Evolutionary conservation across 2,797 vertebrate genomes (phyloP), one percentile per base, ranked within the genome.

Genomic region (Sternotherus odoratus): DNA sequence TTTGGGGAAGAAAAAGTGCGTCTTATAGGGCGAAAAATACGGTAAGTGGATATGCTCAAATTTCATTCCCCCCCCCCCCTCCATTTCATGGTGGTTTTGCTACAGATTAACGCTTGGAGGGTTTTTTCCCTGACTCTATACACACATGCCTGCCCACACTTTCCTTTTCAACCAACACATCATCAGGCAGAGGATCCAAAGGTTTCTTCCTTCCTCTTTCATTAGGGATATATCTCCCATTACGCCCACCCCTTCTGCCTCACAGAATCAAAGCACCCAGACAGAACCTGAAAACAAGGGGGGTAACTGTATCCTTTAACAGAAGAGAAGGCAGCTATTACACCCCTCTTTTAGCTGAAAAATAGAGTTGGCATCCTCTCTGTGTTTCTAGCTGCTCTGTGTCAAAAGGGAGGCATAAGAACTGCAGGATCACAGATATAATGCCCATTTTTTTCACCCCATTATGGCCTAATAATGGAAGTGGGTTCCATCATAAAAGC

Each of bases 101-200:
- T 33, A 48, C 5, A 90, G 53, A 88, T 56, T 54, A 88, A 83
- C 54, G 17, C 43, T 4, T 69, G 63, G 51, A 66, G 56, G 13
- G 12, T 5, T 43, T 23, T 28, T 66, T 26, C 8, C 54, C 87
- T 50, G 83, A 75, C 13, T 80, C 36, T n/a, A 50, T 30, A 48
- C 4, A 46, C 72, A 16, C 43, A 9, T 48, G 24, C 26, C 24
- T 28, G 13, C 43, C 50, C 1, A 1, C 1, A 1, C 24, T 21
- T 80, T 83, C 13, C 57, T 89, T 56, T 84, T 79, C 77, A 66
- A 39, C 54, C 66, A 78, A 46, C 8, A 36, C 30, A 85, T 63
- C 11, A 36, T 23, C 26, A 36, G 17, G 26, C n/a, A 33, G 75
- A 63, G 75, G 39, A 78, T 28, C 28, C 84, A 66, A 86, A 43